A percentile compares a stretch with the other conserved stretches of the same genome.
Conservation (phyloP, 2,888 invertebrate genomes). For the Nebria salina region DNA sequence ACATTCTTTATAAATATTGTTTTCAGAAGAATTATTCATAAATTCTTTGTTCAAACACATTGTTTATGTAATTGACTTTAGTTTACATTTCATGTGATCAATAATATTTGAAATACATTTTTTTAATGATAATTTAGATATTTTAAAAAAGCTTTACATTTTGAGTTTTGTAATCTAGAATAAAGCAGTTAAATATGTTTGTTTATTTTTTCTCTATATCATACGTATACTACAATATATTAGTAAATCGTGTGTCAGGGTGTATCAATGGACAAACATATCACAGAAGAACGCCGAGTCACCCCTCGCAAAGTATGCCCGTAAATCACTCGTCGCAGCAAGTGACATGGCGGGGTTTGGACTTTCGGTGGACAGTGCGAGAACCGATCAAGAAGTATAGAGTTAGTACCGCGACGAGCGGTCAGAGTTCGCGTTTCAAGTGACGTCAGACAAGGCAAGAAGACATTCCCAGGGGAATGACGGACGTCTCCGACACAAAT, state of each 20-base stretch:
- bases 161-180: no score
- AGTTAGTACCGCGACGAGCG: constrained; percentile 33
- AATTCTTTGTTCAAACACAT: no score
- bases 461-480: constrained; percentile 54
- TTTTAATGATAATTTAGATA: no score
- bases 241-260: not conserved
- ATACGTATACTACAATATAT: not conserved
- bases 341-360: not conserved
- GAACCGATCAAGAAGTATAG: constrained; percentile 11
- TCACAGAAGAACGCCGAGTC: constrained; percentile 10
- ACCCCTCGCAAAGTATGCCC: constrained; percentile 20
- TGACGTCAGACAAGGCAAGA: constrained; percentile 54
- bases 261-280: constrained; percentile 16
- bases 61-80: no score
- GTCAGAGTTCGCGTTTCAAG: constrained; percentile 54
- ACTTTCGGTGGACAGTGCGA: not conserved
- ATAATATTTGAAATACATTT: no score
- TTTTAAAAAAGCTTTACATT: no score
- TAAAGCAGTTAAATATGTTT: not conserved
- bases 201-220: not conserved
- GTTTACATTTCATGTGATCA: no score
- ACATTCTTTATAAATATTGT: no score
- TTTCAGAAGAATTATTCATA: no score
- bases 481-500: constrained; percentile 60
- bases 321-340: constrained; percentile 23